phyloP scores from a whole-genome alignment of 2,888 invertebrate genomes.

The Erebia ligea region DNA sequence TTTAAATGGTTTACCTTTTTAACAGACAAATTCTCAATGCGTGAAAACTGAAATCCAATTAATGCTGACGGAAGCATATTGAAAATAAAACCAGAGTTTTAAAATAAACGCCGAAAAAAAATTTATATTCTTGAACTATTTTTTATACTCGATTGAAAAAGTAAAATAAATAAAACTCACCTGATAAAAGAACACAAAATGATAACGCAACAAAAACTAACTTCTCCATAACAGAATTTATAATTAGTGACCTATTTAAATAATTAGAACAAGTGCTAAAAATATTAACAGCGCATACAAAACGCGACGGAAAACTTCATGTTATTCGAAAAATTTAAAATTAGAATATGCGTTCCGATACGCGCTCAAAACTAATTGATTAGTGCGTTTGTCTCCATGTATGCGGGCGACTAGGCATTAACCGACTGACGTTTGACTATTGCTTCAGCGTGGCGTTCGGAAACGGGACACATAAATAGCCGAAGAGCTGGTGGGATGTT shows the following conservation, averaged over 20 bases:
- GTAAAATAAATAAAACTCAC: conserved; percentile 29
- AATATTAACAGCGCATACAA: conserved; percentile 16
- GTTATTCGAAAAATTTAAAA: conserved; percentile 37
- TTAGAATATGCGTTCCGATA: conserved; percentile 45
- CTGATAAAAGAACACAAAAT: conserved; percentile 31
- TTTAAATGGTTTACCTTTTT: neutral
- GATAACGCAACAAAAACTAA: conserved; percentile 26
- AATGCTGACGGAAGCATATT: neutral
- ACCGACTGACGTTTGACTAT: conserved; percentile 51
- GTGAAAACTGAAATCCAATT: conserved; percentile 14
- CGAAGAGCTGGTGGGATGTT: neutral
- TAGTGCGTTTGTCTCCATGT: conserved; percentile 46
- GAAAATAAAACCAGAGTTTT: conserved; percentile 13
- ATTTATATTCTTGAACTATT: no score
- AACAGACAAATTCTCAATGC: neutral
- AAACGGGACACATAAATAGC: conserved; percentile 47
- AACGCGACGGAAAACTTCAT: conserved; percentile 19
- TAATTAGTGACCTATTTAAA: conserved; percentile 9
- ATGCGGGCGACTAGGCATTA: conserved; percentile 47
- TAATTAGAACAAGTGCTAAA: conserved; percentile 22
- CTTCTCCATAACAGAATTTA: conserved; percentile 23
- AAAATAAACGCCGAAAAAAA: conserved; percentile 4
- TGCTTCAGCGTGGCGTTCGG: conserved; percentile 47
- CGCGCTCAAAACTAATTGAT: conserved; percentile 47
- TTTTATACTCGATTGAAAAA: neutral